A percentile compares a stretch with the other conserved stretches of the same genome.
Evolutionary conservation across 2,113 vertebrate species (phyloP).

Genomic region (Anhinga anhinga): DNA sequence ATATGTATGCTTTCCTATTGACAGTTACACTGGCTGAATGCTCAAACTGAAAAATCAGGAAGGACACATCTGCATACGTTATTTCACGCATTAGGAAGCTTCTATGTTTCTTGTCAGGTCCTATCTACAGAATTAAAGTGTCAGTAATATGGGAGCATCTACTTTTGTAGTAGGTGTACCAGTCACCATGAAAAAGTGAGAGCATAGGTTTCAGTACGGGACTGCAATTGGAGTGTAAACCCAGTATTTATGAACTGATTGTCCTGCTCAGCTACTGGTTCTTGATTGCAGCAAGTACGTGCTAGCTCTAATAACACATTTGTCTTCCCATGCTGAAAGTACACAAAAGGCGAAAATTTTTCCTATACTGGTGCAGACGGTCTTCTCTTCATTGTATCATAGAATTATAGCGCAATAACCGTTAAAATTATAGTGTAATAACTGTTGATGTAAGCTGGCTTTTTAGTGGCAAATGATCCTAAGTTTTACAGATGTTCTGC

Average conservation of each 20-base stretch:
- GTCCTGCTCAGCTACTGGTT: neutral
- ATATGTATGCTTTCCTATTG: neutral
- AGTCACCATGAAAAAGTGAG: rapidly evolving
- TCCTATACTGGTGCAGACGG: neutral
- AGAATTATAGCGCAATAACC: neutral
- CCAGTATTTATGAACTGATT: rapidly evolving
- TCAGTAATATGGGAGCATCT: neutral
- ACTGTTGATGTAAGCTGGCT: neutral
- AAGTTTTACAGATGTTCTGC: neutral
- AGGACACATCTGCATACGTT: rapidly evolving
- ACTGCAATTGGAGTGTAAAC: neutral
- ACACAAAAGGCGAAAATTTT: neutral
- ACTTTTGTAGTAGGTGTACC: rapidly evolving
- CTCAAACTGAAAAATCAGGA: neutral
- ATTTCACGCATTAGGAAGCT: neutral
- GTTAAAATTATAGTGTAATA: neutral
- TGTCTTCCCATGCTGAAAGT: neutral
- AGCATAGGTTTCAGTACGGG: neutral
- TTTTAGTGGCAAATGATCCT: neutral
- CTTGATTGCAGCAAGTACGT: neutral
- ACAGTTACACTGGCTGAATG: neutral
- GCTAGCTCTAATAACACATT: neutral
- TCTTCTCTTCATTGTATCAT: neutral
- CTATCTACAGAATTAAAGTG: neutral
- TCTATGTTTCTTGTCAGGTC: neutral